Evolutionary conservation across 2,113 vertebrate genomes (phyloP).

Genomic region (Microcebus tavaratra): DNA sequence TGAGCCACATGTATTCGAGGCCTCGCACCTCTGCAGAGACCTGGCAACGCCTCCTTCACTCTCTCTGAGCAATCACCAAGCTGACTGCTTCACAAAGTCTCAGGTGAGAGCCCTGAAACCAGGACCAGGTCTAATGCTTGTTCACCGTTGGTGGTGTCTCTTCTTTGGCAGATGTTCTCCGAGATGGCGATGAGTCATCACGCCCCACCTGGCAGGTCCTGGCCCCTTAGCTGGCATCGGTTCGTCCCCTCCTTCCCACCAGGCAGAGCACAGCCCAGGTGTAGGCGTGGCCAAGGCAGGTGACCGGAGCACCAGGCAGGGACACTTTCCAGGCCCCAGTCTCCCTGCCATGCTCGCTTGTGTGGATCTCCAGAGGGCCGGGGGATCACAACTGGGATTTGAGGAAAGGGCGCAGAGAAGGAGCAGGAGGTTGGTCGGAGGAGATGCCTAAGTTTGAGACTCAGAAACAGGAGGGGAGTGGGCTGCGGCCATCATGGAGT

Average conservation of each 20-base stretch:
- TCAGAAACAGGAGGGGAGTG: background rate
- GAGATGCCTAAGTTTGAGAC: background rate
- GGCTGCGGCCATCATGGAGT: background rate
- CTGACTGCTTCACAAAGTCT: background rate
- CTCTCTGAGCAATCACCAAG: background rate
- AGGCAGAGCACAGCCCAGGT: background rate
- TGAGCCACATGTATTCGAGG: background rate
- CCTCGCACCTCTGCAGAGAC: background rate
- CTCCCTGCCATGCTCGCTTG: background rate
- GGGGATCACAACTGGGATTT: background rate
- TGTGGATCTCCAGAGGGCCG: background rate
- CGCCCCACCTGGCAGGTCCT: background rate
- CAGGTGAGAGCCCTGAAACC: background rate
- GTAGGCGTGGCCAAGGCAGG: rapidly evolving
- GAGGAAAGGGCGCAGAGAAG: background rate
- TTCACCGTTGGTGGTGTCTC: background rate
- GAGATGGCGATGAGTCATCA: background rate
- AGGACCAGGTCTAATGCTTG: rapidly evolving
- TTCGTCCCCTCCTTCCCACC: background rate
- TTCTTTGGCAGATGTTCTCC: background rate
- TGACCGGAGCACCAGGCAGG: background rate
- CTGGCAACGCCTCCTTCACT: rapidly evolving
- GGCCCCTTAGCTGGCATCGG: background rate
- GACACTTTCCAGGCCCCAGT: background rate
- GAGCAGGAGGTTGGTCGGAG: background rate